Conservation (phyloP, 2,113 vertebrate species). For the Notarius quadriscutis region DNA sequence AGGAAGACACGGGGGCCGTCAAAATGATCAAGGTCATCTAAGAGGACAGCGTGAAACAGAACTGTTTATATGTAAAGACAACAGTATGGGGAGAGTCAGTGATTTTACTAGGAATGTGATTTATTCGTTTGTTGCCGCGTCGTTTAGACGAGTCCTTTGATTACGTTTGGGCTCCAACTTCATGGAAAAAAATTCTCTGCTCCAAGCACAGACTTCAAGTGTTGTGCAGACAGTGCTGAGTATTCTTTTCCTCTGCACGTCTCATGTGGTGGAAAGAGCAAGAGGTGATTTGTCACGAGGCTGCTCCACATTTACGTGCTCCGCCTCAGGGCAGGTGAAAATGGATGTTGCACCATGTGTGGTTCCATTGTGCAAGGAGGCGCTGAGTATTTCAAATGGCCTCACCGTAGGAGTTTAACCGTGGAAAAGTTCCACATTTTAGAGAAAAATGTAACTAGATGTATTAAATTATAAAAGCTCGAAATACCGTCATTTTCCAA, state of each 20-base stretch:
- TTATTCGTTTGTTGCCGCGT: constrained; percentile 2
- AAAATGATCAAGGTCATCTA: not conserved
- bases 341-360: constrained; percentile 18
- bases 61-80: not conserved
- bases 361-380: not conserved
- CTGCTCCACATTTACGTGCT: not conserved
- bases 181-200: not conserved
- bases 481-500: not conserved
- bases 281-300: constrained; percentile 15
- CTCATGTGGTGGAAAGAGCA: constrained; percentile 18
- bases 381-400: not conserved
- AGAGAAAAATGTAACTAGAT: not conserved
- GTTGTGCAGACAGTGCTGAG: not conserved
- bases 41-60: not conserved
- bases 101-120: not conserved
- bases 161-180: not conserved
- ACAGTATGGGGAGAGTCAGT: not conserved
- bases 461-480: not conserved
- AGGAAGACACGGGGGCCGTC: not conserved
- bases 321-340: constrained; percentile 17
- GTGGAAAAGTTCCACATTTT: not conserved
- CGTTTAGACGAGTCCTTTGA: constrained; percentile 15
- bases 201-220: not conserved
- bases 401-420: not conserved
- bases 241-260: constrained; percentile 2